Conservation (phyloP, 2,888 invertebrate genomes). For the Axea sp. region DNA sequence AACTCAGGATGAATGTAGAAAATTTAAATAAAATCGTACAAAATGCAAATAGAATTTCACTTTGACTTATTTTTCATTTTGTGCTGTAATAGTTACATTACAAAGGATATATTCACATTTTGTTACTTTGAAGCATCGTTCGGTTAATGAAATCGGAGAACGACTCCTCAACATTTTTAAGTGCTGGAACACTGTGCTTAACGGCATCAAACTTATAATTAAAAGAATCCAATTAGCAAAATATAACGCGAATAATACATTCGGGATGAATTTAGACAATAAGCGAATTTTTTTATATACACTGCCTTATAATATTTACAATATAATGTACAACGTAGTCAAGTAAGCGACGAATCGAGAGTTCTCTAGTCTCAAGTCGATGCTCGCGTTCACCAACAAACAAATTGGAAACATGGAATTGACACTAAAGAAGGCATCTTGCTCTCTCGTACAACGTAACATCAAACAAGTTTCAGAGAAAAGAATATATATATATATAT, state of each 20-base stretch:
- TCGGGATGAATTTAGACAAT: conserved; percentile 32
- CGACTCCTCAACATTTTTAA: conserved; percentile 1
- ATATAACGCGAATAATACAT: conserved; percentile 52
- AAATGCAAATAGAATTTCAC: conserved; percentile 39
- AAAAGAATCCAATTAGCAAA: conserved; percentile 49
- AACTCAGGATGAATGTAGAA: conserved; percentile 21
- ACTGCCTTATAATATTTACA: conserved; percentile 74
- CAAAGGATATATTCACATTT: conserved; percentile 16
- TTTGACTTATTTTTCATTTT: conserved; percentile 30
- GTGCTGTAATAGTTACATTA: conserved; percentile 44
- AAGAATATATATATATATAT: conserved; percentile 30
- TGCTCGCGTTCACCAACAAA: conserved; percentile 24
- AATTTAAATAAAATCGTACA: conserved; percentile 26
- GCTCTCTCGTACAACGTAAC: conserved; percentile 41
- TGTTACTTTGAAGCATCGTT: conserved; percentile 7
- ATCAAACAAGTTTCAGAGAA: conserved; percentile 41
- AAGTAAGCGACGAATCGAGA: conserved; percentile 64
- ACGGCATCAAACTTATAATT: conserved; percentile 33
- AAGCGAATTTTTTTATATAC: conserved; percentile 59
- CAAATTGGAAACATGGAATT: conserved; percentile 49
- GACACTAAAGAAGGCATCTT: conserved; percentile 49
- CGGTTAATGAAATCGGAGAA: conserved; percentile 5
- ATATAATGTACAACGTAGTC: conserved; percentile 73
- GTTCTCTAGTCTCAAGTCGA: conserved; percentile 48
- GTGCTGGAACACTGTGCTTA: conserved; percentile 12